These are phyloP conservation scores for Lasioglossum malachurum DNA, from an alignment of 2,888 invertebrate species.

Conservation along the genomic window DNA sequence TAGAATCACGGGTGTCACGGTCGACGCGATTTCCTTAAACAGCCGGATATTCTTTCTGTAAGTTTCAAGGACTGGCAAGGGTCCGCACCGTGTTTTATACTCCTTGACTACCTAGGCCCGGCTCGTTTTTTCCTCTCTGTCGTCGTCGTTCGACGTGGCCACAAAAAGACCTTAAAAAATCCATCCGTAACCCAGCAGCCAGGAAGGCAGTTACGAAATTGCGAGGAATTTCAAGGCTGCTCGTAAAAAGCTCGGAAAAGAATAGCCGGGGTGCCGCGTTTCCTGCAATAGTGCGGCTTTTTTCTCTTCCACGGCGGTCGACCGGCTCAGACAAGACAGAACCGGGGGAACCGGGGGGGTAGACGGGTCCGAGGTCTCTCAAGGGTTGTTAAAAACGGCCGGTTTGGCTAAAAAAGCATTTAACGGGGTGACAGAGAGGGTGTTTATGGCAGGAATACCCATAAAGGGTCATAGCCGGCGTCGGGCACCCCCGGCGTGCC, in stretches of 20 bases:
- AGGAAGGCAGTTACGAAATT: constrained; percentile 76
- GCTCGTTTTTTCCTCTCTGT: background rate
- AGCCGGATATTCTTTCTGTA: constrained; percentile 21
- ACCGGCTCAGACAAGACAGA: constrained; percentile 41
- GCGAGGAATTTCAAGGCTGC: constrained; percentile 81
- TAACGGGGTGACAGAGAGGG: constrained; percentile 80
- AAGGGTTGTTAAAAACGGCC: constrained; percentile 82
- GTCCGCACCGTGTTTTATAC: constrained; percentile 49
- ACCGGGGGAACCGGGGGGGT: constrained; percentile 14
- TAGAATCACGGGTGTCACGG: constrained; percentile 38
- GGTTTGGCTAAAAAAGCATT: constrained; percentile 78
- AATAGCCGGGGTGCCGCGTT: constrained; percentile 75
- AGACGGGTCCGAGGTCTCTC: constrained; percentile 71
- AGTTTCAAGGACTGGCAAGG: constrained; percentile 73
- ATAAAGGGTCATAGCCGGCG: constrained; percentile 67
- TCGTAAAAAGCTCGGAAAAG: constrained; percentile 75
- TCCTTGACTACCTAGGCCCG: constrained; percentile 18
- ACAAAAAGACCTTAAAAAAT: constrained; percentile 69
- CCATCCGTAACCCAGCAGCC: constrained; percentile 68
- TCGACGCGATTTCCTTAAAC: constrained; percentile 43
- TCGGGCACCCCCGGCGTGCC: constrained; percentile 41
- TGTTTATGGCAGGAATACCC: constrained; percentile 73
- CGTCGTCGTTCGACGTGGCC: constrained; percentile 34
- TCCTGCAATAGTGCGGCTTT: constrained; percentile 84
- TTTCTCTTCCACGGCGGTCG: constrained; percentile 63